Base-by-base conservation (phyloP, 1,140 invertebrate species). In the Scaptomyza pallida region DNA sequence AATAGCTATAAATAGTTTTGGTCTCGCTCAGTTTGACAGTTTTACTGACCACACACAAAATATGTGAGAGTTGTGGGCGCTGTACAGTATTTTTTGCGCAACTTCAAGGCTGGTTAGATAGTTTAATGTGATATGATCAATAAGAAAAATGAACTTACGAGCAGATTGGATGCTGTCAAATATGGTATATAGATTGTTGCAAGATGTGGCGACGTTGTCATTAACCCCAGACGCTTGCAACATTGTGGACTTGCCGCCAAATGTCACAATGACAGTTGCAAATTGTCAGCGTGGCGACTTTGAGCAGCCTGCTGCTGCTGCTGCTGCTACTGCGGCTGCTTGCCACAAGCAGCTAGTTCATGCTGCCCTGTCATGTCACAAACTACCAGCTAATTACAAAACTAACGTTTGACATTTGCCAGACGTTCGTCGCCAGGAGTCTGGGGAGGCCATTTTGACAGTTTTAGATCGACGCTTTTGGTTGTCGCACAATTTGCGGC, bases 211-310 rank as follows among this genome's bases (percentile, higher is more conserved):
- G 70, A 48, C 37, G 52, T 72, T 68, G 64, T 72, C 70, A 72
- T 72, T 72, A 72, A 72, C 70, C 70, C 44, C 33, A 37, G n/a
- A 54, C 50, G 23, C 44, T 51, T 48, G 44, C 52, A 52, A 69
- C 59, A 50, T 65, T 50, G 56, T 41, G 12, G 50, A 63, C 45
- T 54, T 59, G 69, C 69, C 55, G 69, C 63, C 55, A 72, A 72
- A 72, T 72, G 70, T 68, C 70, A 72, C 41, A 68, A 61, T 72
- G 70, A 68, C 70, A 72, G 70, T 72, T 72, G 70, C 70, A 72
- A 68, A 72, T 72, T 72, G 69, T 72, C 63, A 72, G 69, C 19
- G 19, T 52, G 62, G 57, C 65, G 35, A 44, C 43, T 21, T 35
- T 37, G 26, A 40, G 33, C 45, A 17, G 17, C 16, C 41, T n/a